phyloP scores from a whole-genome alignment of 2,797 vertebrate genomes.

The Staurois parvus region DNA sequence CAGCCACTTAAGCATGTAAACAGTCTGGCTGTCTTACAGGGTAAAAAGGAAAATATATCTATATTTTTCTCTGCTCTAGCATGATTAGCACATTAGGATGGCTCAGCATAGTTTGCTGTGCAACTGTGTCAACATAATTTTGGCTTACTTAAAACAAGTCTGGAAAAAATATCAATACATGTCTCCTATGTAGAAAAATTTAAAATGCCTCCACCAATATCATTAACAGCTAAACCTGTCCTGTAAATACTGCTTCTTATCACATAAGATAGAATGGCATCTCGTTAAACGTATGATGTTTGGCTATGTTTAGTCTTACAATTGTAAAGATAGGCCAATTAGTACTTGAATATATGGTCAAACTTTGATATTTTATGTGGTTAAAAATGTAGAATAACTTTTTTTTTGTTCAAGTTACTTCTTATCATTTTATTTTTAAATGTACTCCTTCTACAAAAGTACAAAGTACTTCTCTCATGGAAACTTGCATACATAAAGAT shows the following conservation, averaged over 20 bases:
- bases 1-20: slow-evolving; percentile 82
- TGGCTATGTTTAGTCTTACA: not conserved
- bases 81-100: slow-evolving; percentile 79
- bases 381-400: too few relatives aligned
- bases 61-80: slow-evolving; percentile 74
- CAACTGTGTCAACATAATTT: slow-evolving; percentile 81
- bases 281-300: not conserved
- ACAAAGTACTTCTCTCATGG: too few relatives aligned
- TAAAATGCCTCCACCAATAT: slow-evolving; percentile 1
- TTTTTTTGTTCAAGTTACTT: too few relatives aligned
- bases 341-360: too few relatives aligned
- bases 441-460: too few relatives aligned
- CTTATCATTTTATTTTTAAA: too few relatives aligned
- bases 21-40: slow-evolving; percentile 83
- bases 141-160: slow-evolving; percentile 66
- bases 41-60: slow-evolving; percentile 74
- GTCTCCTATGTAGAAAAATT: slow-evolving; percentile 3
- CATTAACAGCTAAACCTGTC: not conserved
- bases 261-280: not conserved
- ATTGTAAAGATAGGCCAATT: not conserved
- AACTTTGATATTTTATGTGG: too few relatives aligned
- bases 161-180: slow-evolving; percentile 38
- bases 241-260: not conserved
- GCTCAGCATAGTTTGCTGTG: slow-evolving; percentile 65
- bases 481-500: too few relatives aligned